phyloP scores from a whole-genome alignment of 2,113 vertebrate genomes.

The Acrocephalus kingi region DNA sequence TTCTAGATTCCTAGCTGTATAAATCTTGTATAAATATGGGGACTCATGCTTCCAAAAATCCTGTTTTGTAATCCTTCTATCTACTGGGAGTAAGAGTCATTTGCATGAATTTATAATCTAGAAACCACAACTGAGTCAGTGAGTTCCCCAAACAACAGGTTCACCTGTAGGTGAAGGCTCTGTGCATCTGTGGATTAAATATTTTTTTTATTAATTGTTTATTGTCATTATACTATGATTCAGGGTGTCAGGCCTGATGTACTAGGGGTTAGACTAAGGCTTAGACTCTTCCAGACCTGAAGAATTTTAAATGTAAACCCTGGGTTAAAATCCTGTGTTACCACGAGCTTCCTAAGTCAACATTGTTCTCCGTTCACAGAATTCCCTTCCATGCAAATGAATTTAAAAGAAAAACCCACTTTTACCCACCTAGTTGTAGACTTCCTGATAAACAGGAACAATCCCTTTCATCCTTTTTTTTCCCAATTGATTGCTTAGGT shows the following conservation, averaged over 20 bases:
- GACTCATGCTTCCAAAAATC: background rate
- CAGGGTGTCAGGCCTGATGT: background rate
- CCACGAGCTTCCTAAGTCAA: background rate
- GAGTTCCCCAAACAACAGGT: background rate
- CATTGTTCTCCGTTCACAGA: rapidly evolving
- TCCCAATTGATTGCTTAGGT: background rate
- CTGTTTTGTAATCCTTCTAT: background rate
- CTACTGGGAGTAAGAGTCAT: background rate
- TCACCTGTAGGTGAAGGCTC: background rate
- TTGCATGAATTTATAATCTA: background rate
- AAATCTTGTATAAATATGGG: background rate
- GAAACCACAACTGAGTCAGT: background rate
- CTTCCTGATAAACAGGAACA: background rate
- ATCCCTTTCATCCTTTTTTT: background rate
- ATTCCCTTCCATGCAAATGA: background rate
- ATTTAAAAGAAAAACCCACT: background rate
- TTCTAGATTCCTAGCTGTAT: background rate
- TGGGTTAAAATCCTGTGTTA: background rate
- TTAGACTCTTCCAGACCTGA: background rate
- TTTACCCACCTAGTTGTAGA: rapidly evolving
- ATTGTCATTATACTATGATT: background rate
- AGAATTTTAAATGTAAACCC: background rate
- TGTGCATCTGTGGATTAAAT: background rate
- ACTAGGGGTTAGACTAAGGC: background rate
- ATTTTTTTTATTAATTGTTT: background rate